These are phyloP conservation scores for Myotis davidii DNA, from an alignment of 2,113 vertebrate genomes.

Conservation along the genomic window DNA sequence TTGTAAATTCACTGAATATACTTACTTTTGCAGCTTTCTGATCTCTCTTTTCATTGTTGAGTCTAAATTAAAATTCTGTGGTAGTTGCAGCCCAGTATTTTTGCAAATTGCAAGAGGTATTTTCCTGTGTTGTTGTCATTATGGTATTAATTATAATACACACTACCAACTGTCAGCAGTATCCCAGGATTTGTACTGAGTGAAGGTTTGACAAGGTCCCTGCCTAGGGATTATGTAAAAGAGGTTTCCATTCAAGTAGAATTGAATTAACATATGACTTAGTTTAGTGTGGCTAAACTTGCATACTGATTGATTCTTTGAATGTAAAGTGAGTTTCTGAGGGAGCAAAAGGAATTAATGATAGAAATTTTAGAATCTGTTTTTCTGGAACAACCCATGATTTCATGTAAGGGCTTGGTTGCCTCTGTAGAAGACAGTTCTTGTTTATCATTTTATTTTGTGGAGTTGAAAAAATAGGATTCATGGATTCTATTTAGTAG, in stretches of 20 bases:
- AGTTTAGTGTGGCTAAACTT: slow-evolving; percentile 16
- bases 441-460: slow-evolving; percentile 2
- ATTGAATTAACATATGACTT: slow-evolving; percentile 43
- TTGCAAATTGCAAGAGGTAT: background rate
- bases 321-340: background rate
- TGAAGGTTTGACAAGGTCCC: slow-evolving; percentile 53
- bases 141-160: slow-evolving; percentile 37
- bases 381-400: background rate
- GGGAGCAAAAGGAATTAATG: slow-evolving; percentile 25
- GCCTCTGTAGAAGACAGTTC: background rate
- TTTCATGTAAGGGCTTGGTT: background rate
- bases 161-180: background rate
- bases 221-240: slow-evolving; percentile 53
- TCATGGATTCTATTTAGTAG: background rate
- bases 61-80: slow-evolving; percentile 46
- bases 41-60: slow-evolving; percentile 3
- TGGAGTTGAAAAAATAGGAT: background rate
- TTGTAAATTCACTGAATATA: background rate
- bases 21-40: background rate
- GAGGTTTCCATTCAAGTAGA: slow-evolving; percentile 13
- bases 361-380: background rate
- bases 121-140: slow-evolving; percentile 18
- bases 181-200: slow-evolving; percentile 32
- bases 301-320: slow-evolving; percentile 54
- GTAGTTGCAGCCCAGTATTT: background rate